Percentiles rank a stretch among this genome's conserved stretches.
These are phyloP conservation scores for Tenthredo notha DNA, from an alignment of 2,888 invertebrate species.

Conservation along the genomic window DNA sequence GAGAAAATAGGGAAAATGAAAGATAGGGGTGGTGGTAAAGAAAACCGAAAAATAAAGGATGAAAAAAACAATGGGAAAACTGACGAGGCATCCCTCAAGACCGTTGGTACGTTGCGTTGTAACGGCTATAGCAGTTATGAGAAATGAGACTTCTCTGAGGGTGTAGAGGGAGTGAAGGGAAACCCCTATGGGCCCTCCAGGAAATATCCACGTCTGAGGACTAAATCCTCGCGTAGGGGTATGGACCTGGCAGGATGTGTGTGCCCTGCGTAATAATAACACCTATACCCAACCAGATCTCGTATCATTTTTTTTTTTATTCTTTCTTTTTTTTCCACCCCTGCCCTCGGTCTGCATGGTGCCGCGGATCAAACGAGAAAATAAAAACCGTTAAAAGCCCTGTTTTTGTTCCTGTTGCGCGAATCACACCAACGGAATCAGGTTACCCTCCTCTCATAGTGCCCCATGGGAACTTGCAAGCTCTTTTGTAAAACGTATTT, in stretches of 20 bases:
- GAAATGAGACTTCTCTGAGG: slow-evolving; percentile 13
- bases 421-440: slow-evolving; percentile 14
- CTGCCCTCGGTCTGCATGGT: neutral
- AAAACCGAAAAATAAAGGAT: neutral
- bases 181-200: neutral
- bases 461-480: neutral
- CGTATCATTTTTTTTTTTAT: neutral
- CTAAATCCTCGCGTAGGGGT: slow-evolving; percentile 27
- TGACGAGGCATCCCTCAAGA: slow-evolving; percentile 1
- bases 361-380: neutral
- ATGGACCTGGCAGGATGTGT: slow-evolving; percentile 26
- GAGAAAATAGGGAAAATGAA: neutral
- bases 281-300: neutral
- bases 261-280: slow-evolving; percentile 29
- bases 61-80: neutral
- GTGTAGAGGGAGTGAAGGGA: neutral
- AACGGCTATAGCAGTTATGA: slow-evolving; percentile 16
- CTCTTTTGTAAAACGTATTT: neutral
- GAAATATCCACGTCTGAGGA: slow-evolving; percentile 38
- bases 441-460: neutral
- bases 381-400: slow-evolving; percentile 13
- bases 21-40: neutral
- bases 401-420: slow-evolving; percentile 17
- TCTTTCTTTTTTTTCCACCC: neutral
- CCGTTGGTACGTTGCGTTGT: neutral